These are phyloP conservation scores for Phyllotreta striolata DNA, from an alignment of 2,888 invertebrate genomes.

Conservation along the genomic window DNA sequence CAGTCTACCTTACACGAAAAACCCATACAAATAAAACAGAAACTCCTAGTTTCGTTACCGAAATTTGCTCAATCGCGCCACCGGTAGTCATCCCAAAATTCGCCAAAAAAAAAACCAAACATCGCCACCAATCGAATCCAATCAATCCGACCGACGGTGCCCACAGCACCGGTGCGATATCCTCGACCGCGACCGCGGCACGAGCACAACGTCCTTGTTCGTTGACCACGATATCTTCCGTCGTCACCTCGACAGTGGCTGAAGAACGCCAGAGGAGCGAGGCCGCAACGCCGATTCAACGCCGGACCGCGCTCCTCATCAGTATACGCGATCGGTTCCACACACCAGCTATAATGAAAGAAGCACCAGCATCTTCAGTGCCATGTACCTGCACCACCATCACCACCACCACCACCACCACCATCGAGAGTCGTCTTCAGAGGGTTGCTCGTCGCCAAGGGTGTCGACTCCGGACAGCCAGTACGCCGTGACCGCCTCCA, in stretches of 20 bases:
- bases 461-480: slow-evolving; percentile 58
- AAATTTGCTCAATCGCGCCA: too few relatives aligned
- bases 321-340: slow-evolving; percentile 56
- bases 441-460: slow-evolving; percentile 56
- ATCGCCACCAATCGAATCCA: too few relatives aligned
- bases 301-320: slow-evolving; percentile 50
- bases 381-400: slow-evolving; percentile 52
- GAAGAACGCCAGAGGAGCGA: slow-evolving; percentile 46
- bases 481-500: slow-evolving; percentile 53
- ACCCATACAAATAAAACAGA: too few relatives aligned
- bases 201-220: slow-evolving; percentile 33
- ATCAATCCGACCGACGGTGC: too few relatives aligned
- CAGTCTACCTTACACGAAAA: too few relatives aligned
- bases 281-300: slow-evolving; percentile 56
- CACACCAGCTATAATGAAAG: too few relatives aligned
- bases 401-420: slow-evolving; percentile 33
- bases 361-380: too few relatives aligned
- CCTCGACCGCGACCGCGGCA: slow-evolving; percentile 11
- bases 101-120: too few relatives aligned
- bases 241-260: slow-evolving; percentile 51
- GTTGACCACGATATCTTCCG: slow-evolving; percentile 41
- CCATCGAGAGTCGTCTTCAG: slow-evolving; percentile 54
- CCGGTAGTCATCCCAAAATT: too few relatives aligned
- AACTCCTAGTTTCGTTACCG: too few relatives aligned
- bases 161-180: slow-evolving; percentile 17